Evolutionary conservation across 1,140 invertebrate genomes (phyloP).

Genomic region (Caenorhabditis latens): DNA sequence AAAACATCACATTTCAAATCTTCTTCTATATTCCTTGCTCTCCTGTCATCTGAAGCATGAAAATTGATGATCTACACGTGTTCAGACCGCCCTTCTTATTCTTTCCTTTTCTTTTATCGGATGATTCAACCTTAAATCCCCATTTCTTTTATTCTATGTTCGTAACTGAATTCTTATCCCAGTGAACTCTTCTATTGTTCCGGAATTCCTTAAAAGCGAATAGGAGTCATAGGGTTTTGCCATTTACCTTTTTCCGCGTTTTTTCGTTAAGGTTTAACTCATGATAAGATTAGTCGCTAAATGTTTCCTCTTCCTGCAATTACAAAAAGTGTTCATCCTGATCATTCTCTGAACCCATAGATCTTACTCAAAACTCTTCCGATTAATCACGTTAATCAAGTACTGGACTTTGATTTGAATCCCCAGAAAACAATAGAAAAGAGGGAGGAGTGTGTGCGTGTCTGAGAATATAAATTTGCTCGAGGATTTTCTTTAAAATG

Average conservation of each 20-base stretch:
- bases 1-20: too few species aligned
- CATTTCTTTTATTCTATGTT: not conserved
- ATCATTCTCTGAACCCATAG: not conserved
- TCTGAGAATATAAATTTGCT: not conserved
- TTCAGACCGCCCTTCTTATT: not conserved
- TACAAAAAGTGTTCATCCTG: not conserved
- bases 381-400: not conserved
- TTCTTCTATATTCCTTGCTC: too few species aligned
- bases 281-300: not conserved
- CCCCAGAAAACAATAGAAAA: not conserved
- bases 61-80: too few species aligned
- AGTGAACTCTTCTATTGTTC: not conserved
- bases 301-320: too few species aligned
- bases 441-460: not conserved
- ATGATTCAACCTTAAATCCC: not conserved
- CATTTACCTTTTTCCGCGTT: not conserved
- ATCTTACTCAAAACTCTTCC: not conserved
- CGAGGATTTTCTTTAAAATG: not conserved
- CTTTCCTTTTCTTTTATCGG: not conserved
- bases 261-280: not conserved
- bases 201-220: not conserved
- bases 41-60: not conserved
- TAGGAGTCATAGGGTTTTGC: not conserved
- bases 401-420: conserved; percentile 1
- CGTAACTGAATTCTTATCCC: not conserved